phyloP scores from a whole-genome alignment of 1,140 invertebrate species.

The Geopemphigus sp. region DNA sequence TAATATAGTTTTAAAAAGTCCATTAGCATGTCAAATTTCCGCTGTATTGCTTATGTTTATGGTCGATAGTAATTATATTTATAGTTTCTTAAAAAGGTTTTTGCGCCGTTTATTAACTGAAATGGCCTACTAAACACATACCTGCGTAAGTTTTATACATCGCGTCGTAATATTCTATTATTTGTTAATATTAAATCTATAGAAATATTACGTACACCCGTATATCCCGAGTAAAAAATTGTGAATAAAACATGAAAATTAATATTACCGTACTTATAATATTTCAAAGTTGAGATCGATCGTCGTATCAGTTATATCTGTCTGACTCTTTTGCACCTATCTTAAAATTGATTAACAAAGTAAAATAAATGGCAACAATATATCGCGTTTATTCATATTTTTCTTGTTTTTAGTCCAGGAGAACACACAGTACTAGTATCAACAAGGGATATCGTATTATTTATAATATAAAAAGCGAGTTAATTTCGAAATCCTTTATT shows the following conservation, averaged over 20 bases:
- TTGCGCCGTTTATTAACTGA: not conserved
- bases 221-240: too few species aligned
- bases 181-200: not conserved
- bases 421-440: slow-evolving; percentile 17
- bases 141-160: not conserved
- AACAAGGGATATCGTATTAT: not conserved
- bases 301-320: too few species aligned
- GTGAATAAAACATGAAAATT: too few species aligned
- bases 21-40: not conserved
- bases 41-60: not conserved
- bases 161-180: not conserved
- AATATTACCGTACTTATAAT: too few species aligned
- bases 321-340: not conserved
- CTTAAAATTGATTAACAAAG: not conserved
- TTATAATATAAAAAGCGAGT: not conserved
- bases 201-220: not conserved
- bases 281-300: too few species aligned
- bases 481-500: slow-evolving; percentile 11
- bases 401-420: not conserved
- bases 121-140: not conserved
- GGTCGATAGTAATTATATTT: not conserved
- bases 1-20: not conserved
- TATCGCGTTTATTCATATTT: not conserved
- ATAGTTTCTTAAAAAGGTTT: not conserved
- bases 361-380: not conserved